A percentile compares a stretch with the other conserved stretches of the same genome.
phyloP scores from a whole-genome alignment of 1,140 invertebrate genomes.

The Dufourea novaeangliae region DNA sequence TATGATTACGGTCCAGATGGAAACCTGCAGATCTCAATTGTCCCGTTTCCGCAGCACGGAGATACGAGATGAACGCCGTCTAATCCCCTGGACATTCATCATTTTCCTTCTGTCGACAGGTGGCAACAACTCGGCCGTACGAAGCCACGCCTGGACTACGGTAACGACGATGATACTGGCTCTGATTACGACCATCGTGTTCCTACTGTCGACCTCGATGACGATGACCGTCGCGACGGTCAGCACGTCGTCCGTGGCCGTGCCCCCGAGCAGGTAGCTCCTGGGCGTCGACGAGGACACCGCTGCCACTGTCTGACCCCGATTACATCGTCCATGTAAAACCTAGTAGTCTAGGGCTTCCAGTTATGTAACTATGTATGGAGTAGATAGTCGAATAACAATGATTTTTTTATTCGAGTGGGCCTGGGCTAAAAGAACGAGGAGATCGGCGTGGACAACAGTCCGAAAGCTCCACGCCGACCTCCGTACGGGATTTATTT shows the following conservation, averaged over 20 bases:
- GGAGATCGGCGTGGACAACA: not conserved
- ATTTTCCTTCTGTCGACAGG: conserved; percentile 32
- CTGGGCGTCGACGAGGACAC: conserved; percentile 29
- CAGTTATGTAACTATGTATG: conserved; percentile 81
- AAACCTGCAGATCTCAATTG: too few species aligned
- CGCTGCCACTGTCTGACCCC: conserved; percentile 63
- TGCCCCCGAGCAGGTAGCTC: conserved; percentile 55
- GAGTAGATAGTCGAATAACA: conserved; percentile 78
- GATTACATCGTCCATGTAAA: conserved; percentile 81
- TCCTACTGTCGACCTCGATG: conserved; percentile 48
- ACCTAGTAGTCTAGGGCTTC: conserved; percentile 82
- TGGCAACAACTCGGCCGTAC: conserved; percentile 36
- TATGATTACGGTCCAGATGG: too few species aligned
- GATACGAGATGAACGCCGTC: not conserved
- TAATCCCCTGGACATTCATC: not conserved
- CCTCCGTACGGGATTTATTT: not conserved
- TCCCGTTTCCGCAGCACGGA: not conserved
- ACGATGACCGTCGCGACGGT: conserved; percentile 27
- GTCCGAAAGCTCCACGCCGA: not conserved
- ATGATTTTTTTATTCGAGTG: conserved; percentile 77
- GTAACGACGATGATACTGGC: conserved; percentile 35
- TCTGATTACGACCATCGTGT: conserved; percentile 21
- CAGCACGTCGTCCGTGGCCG: not conserved
- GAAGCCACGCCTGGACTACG: conserved; percentile 48
- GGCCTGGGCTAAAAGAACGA: conserved; percentile 19